Base-by-base conservation (phyloP, 2,888 invertebrate species). In the Biston betularia region DNA sequence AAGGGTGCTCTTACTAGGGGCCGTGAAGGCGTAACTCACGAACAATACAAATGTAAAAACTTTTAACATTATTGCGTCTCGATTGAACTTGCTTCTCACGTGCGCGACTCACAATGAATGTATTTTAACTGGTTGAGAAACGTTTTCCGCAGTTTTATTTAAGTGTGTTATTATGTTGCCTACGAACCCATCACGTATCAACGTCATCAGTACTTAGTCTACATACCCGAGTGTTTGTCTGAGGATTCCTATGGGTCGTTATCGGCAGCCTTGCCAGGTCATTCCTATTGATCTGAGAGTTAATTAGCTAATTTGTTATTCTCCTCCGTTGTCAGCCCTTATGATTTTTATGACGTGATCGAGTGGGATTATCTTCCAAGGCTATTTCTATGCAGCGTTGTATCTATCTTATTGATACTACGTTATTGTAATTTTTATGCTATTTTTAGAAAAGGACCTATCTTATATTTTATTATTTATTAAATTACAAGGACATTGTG, bases 121-220 rank as follows among this genome's bases (percentile, higher is more conserved):
- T 79, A 76, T 81, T 84, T 85, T 85, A 80, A 87, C 84, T 85
- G 85, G 83, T 87, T 87, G 83, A 79, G 84, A 81, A 87, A 85
- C 80, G 82, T 79, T 81, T 78, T 76, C 72, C 70, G 69, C 61
- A 34, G 69, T 53, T 70, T 55, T 71, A 71, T 75, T 72, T 74
- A 74, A 72, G 69, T 70, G 68, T 53, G 67, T 53, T 71, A 69
- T 74, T 65, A 69, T 69, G 60, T 69, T 71, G 69, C 65, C 50
- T 42, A 48, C 52, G 54, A 34, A 44, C 54, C 49, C 62, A 69
- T 65, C 49, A n/a, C 46, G 46, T 60, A 24, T 52, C 14, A 38
- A 12, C 52, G 53, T 53, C 56, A 42, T 34, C 48, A 46, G 42
- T 66, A 44, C 52, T 34, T 68, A 49, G 63, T 56, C 53, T 62